Evolutionary conservation across 2,113 vertebrate species (phyloP).

Genomic region (Diphyllodes magnificus): DNA sequence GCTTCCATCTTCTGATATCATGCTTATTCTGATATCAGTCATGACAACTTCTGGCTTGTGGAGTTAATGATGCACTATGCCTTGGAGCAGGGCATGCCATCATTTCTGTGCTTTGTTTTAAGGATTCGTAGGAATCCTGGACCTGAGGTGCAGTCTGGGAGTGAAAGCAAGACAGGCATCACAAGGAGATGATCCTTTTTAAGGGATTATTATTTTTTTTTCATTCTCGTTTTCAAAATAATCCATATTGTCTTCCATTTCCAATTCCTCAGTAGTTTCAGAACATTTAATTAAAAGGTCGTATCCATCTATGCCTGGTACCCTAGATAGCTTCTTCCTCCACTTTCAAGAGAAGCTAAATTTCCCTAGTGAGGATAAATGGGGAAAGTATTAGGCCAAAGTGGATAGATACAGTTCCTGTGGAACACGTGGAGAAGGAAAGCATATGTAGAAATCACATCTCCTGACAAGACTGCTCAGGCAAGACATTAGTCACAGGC

Average conservation of each 20-base stretch:
- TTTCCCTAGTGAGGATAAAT: neutral
- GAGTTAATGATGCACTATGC: neutral
- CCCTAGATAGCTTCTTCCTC: neutral
- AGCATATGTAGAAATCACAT: constrained; percentile 13
- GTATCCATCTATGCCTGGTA: neutral
- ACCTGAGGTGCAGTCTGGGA: neutral
- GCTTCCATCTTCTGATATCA: neutral
- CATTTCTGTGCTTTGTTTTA: neutral
- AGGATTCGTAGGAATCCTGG: neutral
- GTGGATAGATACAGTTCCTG: neutral
- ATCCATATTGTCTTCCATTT: neutral
- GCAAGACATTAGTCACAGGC: constrained; percentile 32
- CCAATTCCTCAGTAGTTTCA: neutral
- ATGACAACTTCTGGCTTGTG: neutral
- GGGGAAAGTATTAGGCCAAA: neutral
- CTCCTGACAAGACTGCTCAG: constrained; percentile 42
- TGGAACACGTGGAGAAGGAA: neutral
- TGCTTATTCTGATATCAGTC: neutral
- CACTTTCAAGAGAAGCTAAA: neutral
- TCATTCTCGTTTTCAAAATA: neutral
- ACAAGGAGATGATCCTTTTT: neutral
- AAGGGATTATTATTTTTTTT: neutral
- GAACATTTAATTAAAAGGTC: neutral
- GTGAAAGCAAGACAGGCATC: neutral
- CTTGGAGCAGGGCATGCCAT: neutral